These are phyloP conservation scores for Anagrus nilaparvatae DNA, from an alignment of 1,140 invertebrate species.

Conservation along the genomic window DNA sequence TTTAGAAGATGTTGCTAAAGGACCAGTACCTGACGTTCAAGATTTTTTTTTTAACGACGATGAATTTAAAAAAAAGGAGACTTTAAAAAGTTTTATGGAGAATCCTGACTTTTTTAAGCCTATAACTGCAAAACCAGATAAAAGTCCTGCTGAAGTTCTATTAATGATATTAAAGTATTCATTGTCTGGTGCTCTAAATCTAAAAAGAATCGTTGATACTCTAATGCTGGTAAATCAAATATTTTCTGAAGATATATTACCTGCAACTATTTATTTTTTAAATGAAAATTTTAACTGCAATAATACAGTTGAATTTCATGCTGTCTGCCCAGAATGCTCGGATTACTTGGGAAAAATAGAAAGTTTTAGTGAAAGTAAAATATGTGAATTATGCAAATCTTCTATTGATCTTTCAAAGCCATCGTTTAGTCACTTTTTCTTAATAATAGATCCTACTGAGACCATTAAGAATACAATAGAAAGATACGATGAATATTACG, in stretches of 20 bases:
- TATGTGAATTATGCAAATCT: background rate
- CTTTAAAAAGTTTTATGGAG: no score
- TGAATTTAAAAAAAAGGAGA: no score
- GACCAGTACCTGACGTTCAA: no score
- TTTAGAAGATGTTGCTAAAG: no score
- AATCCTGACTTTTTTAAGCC: no score
- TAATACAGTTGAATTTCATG: no score
- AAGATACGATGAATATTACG: background rate
- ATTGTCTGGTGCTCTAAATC: background rate
- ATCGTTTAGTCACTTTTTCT: background rate
- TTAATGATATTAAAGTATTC: conserved; percentile 6
- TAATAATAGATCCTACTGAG: background rate
- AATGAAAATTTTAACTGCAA: no score
- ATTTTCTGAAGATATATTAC: background rate
- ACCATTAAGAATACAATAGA: background rate
- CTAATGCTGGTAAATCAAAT: conserved; percentile 5
- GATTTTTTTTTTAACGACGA: no score
- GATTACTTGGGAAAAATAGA: no score
- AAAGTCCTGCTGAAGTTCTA: conserved; percentile 2
- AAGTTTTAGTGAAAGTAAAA: background rate
- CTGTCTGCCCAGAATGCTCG: no score
- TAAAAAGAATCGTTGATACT: background rate
- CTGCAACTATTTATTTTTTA: conserved; percentile 1
- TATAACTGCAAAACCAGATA: no score
- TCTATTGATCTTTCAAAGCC: background rate